These are phyloP conservation scores for Cerastis leucographa DNA, from an alignment of 2,888 invertebrate species.

Conservation along the genomic window DNA sequence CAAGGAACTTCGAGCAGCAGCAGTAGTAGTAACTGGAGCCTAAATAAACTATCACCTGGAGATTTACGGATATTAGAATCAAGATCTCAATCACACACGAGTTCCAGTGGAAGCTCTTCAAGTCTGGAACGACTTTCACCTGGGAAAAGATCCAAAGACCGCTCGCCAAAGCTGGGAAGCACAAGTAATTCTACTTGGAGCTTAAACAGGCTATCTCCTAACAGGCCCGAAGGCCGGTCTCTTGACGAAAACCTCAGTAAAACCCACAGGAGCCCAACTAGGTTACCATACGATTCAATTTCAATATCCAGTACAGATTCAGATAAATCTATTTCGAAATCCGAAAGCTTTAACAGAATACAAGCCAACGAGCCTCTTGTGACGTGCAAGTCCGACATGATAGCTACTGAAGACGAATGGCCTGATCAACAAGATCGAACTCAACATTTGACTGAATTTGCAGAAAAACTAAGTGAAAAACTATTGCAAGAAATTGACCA, in stretches of 20 bases:
- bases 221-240: conserved; percentile 87
- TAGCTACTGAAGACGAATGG: conserved; percentile 90
- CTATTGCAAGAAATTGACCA: conserved; percentile 94
- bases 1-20: conserved; percentile 89
- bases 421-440: conserved; percentile 91
- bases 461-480: conserved; percentile 95
- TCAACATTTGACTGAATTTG: conserved; percentile 94
- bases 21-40: conserved; percentile 89
- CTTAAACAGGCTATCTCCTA: conserved; percentile 87
- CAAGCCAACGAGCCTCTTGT: conserved; percentile 89
- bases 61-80: conserved; percentile 88
- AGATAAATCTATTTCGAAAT: conserved; percentile 89
- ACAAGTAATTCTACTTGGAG: conserved; percentile 90
- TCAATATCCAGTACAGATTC: conserved; percentile 89
- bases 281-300: conserved; percentile 87
- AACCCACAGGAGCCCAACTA: conserved; percentile 87
- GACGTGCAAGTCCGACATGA: conserved; percentile 88
- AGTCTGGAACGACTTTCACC: conserved; percentile 88
- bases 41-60: conserved; percentile 88
- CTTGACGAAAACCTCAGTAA: conserved; percentile 87
- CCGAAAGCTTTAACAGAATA: conserved; percentile 88
- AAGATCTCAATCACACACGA: conserved; percentile 88
- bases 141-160: conserved; percentile 87
- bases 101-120: conserved; percentile 89
- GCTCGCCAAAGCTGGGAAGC: conserved; percentile 88